Evolutionary conservation across 1,140 invertebrate species (phyloP), one percentile per base, ranked within the genome.

Genomic region (Rhagoletis zephyria): DNA sequence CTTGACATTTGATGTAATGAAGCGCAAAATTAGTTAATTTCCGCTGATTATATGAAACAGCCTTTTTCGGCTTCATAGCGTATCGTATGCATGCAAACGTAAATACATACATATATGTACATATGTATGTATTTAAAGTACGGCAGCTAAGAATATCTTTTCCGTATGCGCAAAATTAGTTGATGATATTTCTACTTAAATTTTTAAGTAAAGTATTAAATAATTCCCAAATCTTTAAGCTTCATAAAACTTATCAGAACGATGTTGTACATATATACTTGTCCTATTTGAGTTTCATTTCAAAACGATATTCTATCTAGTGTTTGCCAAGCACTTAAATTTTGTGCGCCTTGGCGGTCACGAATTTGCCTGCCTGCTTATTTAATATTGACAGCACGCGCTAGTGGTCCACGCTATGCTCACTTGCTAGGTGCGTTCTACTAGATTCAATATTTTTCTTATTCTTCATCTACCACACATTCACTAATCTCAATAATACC

Each of bases 21-120:
- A 87, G 87, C 87, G 59, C 30, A 70, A 65, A 87, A 87, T 85
- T 48, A 67, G 81, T 87, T 87, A 85, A 87, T 85, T 87, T 87
- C 61, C 81, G 19, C 5, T n/a, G 30, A 30, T 30, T 30, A 30
- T 30, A 30, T 74, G 12, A 42, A 74, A 48, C 14, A 42, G 2
- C 12, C 30, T 30, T 30, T 30, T 30, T 30, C 30, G 30, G 30
- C 30, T 30, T 30, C 30, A 30, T 30, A 30, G 30, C 30, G 30
- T 30, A 30, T 30, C 30, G 30, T 30, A 30, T n/a, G n/a, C n/a
- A n/a, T n/a, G n/a, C 30, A 30, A 30, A 30, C 30, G 30, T 30
- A 30, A 1, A 30, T 30, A 30, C 30, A 30, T 30, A 30, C 30
- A 30, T 30, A 30, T 30, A 30, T 30, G 1, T 30, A 1, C 30